Conservation (phyloP, 2,888 invertebrate species). For the Chydorus sphaericus region DNA sequence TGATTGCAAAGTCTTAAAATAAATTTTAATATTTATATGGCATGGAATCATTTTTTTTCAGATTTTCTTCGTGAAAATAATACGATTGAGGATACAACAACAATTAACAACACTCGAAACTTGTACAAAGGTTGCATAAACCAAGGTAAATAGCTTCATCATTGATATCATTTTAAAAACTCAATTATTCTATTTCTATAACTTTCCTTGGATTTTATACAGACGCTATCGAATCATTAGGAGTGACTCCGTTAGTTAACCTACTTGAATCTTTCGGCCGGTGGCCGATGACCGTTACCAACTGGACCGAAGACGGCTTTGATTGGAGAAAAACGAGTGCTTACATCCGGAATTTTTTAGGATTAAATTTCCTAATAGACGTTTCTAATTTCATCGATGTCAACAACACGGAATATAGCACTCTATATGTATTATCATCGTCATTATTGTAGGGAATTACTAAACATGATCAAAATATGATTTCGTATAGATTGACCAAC, state of each 20-base stretch:
- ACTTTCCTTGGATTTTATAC: no score
- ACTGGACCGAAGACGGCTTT: background rate
- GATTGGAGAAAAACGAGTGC: background rate
- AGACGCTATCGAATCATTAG: background rate
- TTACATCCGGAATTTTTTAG: background rate
- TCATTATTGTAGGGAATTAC: no score
- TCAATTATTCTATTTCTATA: no score
- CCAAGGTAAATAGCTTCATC: conserved; percentile 42
- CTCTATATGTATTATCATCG: background rate
- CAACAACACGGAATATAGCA: background rate
- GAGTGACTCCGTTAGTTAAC: background rate
- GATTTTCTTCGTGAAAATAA: background rate
- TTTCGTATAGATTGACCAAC: background rate
- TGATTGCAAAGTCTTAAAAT: background rate
- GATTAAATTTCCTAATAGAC: background rate
- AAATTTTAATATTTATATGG: background rate
- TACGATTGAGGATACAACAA: conserved; percentile 34
- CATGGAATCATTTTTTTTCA: background rate
- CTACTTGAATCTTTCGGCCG: background rate
- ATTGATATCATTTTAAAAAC: no score
- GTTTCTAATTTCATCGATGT: background rate
- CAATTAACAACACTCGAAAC: conserved; percentile 46
- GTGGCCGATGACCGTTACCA: background rate
- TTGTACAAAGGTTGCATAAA: conserved; percentile 54
- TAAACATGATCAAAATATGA: no score